These are phyloP conservation scores for Branchipolynoe longqiensis DNA, from an alignment of 2,888 invertebrate species.

Conservation along the genomic window DNA sequence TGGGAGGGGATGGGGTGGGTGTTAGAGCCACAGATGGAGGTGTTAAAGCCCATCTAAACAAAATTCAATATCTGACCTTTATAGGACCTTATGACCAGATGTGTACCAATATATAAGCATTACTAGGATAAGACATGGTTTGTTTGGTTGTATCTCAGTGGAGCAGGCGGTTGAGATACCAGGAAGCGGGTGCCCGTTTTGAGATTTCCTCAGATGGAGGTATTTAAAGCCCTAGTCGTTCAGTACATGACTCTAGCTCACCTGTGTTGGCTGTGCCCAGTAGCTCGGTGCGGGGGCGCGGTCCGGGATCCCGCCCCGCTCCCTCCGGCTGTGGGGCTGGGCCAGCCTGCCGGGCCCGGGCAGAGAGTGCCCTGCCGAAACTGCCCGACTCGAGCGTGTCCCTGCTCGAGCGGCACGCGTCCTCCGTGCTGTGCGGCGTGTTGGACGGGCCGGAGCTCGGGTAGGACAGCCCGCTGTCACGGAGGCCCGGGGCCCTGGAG, in stretches of 20 bases:
- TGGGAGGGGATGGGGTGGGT: no score
- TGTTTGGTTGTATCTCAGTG: no score
- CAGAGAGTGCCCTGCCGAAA: not conserved
- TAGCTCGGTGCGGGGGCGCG: not conserved
- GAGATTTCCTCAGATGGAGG: no score
- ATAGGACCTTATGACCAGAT: no score
- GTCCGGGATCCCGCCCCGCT: not conserved
- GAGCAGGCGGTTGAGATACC: no score
- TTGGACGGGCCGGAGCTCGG: slow-evolving; percentile 37
- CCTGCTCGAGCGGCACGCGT: slow-evolving; percentile 12
- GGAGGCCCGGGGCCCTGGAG: not conserved
- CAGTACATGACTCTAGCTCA: not conserved
- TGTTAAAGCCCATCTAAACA: no score
- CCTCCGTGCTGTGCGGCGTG: not conserved
- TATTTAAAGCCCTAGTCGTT: no score
- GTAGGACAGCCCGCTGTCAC: slow-evolving; percentile 38
- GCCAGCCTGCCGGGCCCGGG: not conserved
- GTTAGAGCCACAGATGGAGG: no score
- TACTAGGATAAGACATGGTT: no score
- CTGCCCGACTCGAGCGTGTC: not conserved
- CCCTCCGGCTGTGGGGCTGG: not conserved
- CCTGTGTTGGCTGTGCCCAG: slow-evolving; percentile 21
- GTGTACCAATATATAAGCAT: no score
- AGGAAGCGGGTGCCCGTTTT: no score
- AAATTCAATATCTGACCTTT: no score